Base-by-base conservation (phyloP, 2,888 invertebrate genomes). In the Neocrepidodera transversa region DNA sequence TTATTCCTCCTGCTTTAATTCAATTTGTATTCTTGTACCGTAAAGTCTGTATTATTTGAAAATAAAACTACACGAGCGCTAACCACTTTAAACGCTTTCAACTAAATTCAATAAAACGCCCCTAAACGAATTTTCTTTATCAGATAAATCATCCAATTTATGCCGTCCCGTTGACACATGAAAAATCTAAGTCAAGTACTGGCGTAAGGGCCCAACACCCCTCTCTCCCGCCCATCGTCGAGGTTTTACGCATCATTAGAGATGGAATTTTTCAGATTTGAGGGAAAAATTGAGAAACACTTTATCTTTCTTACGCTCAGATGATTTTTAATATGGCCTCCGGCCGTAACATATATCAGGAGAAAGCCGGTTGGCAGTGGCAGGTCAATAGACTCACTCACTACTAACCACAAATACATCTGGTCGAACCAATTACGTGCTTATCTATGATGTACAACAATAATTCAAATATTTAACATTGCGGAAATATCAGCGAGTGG, bases 281-380 rank as follows among this genome's bases (percentile, higher is more conserved):
- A 64, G 55, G 62, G 66, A 63, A 63, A 69, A 66, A 71, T 64
- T 71, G 71, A 68, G 73, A 74, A 73, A 74, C 74, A 73, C 72
- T 76, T 76, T 75, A 76, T 76, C 75, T 74, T 70, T 68, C 70
- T 75, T 72, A 73, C 75, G 76, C 71, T 74, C 70, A 70, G 71
- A 70, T 72, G 73, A 67, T 68, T 71, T 71, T 74, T 73, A 73
- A 74, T 74, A 74, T 73, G 74, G 71, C 64, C 65, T 60, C 54
- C 64, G 69, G 69, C 68, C 65, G 62, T 66, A 67, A 68, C 70
- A 70, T 71, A 67, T 70, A 69, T 70, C 70, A 70, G 65, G 47
- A 66, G 60, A 68, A 69, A 59, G 30, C 54, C n/a, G 55, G 20
- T 47, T 48, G 38, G 40, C 48, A 16, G 30, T 54, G 54, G 58